Conservation (phyloP, 2,113 vertebrate genomes). For the Channa argus region DNA sequence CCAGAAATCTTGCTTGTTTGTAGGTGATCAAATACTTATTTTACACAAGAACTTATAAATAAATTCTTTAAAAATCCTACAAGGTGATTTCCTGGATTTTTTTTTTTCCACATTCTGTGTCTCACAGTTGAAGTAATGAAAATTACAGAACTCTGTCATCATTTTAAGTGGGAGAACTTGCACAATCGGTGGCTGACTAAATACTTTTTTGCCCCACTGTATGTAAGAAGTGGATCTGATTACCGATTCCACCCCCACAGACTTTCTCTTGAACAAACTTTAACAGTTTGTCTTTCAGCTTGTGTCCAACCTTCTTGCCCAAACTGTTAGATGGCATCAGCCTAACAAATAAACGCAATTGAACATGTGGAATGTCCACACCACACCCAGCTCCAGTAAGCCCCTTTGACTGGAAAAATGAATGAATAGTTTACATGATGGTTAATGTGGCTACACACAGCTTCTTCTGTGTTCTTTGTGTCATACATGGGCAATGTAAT, state of each 20-base stretch:
- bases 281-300: background rate
- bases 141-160: too few relatives aligned
- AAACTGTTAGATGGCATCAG: slow-evolving; percentile 44
- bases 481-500: background rate
- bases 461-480: slow-evolving; percentile 1
- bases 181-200: too few relatives aligned
- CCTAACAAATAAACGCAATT: slow-evolving; percentile 47
- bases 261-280: slow-evolving; percentile 35
- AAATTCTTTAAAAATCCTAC: too few relatives aligned
- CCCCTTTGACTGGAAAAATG: background rate
- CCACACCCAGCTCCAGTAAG: slow-evolving; percentile 15
- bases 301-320: background rate
- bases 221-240: background rate
- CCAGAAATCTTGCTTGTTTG: too few relatives aligned
- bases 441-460: background rate
- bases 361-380: slow-evolving; percentile 30
- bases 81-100: too few relatives aligned
- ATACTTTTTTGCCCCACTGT: too few relatives aligned
- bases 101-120: too few relatives aligned
- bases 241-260: background rate
- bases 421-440: background rate
- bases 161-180: too few relatives aligned
- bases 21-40: too few relatives aligned
- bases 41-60: too few relatives aligned
- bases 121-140: too few relatives aligned